Evolutionary conservation across 2,113 vertebrate species (phyloP).

Genomic region (Myxocyprinus asiaticus): DNA sequence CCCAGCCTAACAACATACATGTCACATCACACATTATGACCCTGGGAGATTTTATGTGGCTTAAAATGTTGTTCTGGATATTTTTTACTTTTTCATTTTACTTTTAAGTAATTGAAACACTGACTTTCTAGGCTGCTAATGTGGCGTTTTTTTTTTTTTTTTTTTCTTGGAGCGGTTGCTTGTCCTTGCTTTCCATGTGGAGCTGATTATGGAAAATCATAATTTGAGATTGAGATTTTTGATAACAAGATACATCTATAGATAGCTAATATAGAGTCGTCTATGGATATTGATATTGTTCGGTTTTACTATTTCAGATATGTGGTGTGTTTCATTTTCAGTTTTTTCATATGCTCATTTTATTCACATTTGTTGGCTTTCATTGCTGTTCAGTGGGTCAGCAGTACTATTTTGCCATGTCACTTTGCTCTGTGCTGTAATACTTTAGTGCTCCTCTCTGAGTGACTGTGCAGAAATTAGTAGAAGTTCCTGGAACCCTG

Average conservation of each 20-base stretch:
- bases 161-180: too few relatives aligned
- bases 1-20: not conserved
- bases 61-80: not conserved
- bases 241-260: not conserved
- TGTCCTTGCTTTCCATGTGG: not conserved
- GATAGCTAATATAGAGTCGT: too few relatives aligned
- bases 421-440: not conserved
- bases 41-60: too few relatives aligned
- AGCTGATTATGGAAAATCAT: slow-evolving; percentile 7
- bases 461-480: slow-evolving; percentile 18
- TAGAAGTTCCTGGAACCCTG: slow-evolving; percentile 23
- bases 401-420: not conserved
- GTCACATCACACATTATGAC: too few relatives aligned
- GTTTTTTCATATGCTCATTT: not conserved
- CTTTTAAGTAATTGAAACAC: not conserved
- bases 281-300: slow-evolving; percentile 6
- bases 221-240: slow-evolving; percentile 6
- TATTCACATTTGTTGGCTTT: not conserved
- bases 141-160: too few relatives aligned
- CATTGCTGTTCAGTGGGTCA: not conserved
- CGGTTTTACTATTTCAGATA: not conserved
- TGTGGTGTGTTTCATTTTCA: not conserved
- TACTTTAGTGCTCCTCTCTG: not conserved
- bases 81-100: not conserved
- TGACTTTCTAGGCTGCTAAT: too few relatives aligned